A percentile compares a stretch with the other conserved stretches of the same genome.
phyloP scores from a whole-genome alignment of 2,888 invertebrate species.

The Eupithecia abbreviata region DNA sequence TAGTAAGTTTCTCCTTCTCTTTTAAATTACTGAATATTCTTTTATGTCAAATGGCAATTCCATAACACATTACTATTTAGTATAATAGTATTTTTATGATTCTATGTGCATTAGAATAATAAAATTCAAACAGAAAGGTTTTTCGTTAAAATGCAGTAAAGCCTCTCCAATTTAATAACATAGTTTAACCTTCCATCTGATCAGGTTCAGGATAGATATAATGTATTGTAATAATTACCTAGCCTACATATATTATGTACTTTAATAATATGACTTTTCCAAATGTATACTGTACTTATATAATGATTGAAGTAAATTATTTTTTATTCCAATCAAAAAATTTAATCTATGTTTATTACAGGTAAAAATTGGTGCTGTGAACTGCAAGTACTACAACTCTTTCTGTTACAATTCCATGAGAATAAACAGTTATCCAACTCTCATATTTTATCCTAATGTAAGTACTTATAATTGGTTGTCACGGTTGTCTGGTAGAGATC shows the following conservation, averaged over 20 bases:
- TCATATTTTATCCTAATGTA: constrained; percentile 86
- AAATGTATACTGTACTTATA: background rate
- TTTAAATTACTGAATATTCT: too few species aligned
- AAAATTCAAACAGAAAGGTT: too few species aligned
- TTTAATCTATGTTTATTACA: constrained; percentile 47
- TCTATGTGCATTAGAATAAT: too few species aligned
- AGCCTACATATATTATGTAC: background rate
- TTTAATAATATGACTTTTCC: background rate
- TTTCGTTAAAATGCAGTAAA: too few species aligned
- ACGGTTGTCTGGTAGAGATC: too few species aligned
- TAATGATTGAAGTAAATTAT: background rate
- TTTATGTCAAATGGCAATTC: too few species aligned
- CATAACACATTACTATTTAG: too few species aligned
- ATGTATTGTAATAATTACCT: background rate
- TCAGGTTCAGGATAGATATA: background rate
- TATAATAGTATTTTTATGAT: too few species aligned
- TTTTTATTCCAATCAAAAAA: background rate
- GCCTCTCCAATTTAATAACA: background rate
- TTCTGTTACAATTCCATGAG: constrained; percentile 89
- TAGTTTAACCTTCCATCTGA: background rate
- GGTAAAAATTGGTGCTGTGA: constrained; percentile 91
- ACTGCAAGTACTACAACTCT: constrained; percentile 93
- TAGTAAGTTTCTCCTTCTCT: constrained; percentile 76
- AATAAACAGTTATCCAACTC: constrained; percentile 89
- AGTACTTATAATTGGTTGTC: too few species aligned